Evolutionary conservation across 2,797 vertebrate genomes (phyloP), one percentile per base, ranked within the genome.

Genomic region (Diplodus sargus): DNA sequence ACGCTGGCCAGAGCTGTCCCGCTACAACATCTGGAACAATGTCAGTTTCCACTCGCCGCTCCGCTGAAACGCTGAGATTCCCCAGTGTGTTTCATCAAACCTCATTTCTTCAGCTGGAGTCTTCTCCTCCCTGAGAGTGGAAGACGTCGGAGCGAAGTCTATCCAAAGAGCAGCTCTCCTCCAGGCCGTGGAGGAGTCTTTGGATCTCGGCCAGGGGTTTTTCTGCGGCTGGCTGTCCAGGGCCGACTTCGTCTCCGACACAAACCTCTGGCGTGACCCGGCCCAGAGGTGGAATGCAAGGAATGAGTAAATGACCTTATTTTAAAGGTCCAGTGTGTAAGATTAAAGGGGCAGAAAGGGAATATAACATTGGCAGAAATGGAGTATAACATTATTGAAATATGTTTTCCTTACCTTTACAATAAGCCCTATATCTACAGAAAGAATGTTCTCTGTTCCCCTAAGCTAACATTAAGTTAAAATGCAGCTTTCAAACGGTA

Each of bases 21-120:
- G 45, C 74, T 70, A 2, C 64, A 89, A 88, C 90, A 90, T 92
- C 87, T 90, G 89, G 84, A 88, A 74, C 76, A 57, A 71, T 64
- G 76, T 81, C 68, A 59, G 69, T 88, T 87, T 86, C 83, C 64
- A 79, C 61, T 79, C 73, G 72, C 61, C 64, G 69, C 74, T 58
- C 39, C 18, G 1, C 59, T 61, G 47, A 71, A 78, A 74, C 75
- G 42, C 53, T 52, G 18, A 65, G 13, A 52, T 65, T 79, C 66
- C 25, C 48, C 30, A 18, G 48, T 5, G 57, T 60, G 25, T 72
- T 56, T 74, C 70, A 23, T 75, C 30, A 65, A 64, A 75, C 12
- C 30, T 69, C 10, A 56, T 73, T 69, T 69, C 45, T 71, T 48
- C 20, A 63, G 84, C 8, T 58, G 49, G 25, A 42, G 18, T 61